phyloP scores from a whole-genome alignment of 2,113 vertebrate species.

The Salvelinus sp. region DNA sequence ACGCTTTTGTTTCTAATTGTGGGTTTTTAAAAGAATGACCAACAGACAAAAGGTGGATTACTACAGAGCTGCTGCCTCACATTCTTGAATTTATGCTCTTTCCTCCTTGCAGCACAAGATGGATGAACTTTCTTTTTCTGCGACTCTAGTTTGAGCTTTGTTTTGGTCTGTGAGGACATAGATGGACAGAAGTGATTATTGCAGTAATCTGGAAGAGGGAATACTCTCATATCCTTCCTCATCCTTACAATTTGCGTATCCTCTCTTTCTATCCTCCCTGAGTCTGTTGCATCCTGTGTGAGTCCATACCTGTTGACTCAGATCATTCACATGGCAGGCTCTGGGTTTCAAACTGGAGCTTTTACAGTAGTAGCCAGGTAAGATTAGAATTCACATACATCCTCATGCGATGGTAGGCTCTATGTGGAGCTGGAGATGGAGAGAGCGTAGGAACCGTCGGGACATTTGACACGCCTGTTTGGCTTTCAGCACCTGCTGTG shows the following conservation, averaged over 20 bases:
- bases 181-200: neutral
- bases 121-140: slow-evolving; percentile 41
- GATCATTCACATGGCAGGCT: slow-evolving; percentile 11
- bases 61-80: slow-evolving; percentile 31
- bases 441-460: slow-evolving; percentile 34
- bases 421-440: slow-evolving; percentile 11
- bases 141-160: neutral
- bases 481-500: slow-evolving; percentile 36
- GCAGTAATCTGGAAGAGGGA: neutral
- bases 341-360: neutral
- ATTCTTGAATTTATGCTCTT: slow-evolving; percentile 5
- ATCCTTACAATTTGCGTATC: neutral
- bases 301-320: neutral
- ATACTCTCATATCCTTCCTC: neutral
- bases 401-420: slow-evolving; percentile 7
- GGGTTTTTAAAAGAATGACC: slow-evolving; percentile 11
- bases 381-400: slow-evolving; percentile 12
- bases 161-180: slow-evolving; percentile 23
- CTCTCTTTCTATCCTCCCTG: neutral
- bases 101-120: slow-evolving; percentile 22
- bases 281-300: neutral
- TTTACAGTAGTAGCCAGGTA: neutral
- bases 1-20: slow-evolving; percentile 26
- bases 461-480: slow-evolving; percentile 40
- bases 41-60: slow-evolving; percentile 54